Base-by-base conservation (phyloP, 1,140 invertebrate species). In the Wasmannia auropunctata region DNA sequence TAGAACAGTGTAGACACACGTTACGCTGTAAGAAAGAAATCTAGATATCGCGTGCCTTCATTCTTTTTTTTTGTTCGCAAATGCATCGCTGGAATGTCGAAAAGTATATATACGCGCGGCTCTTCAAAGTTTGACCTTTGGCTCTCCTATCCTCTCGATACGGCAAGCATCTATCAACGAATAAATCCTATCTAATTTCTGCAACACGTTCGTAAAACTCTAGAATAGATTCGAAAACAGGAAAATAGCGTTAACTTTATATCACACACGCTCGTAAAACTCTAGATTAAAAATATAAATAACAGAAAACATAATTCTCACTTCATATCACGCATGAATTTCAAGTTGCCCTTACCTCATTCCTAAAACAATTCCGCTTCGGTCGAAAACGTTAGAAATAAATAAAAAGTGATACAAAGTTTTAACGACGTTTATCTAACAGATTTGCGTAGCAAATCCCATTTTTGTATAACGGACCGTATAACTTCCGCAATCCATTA, bases 91-190 rank as follows among this genome's bases (percentile, higher is more conserved):
- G 19, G 28, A 62, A 62, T 62, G 19, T 77, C 22, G 40, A 56
- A 22, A 63, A 34, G 49, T 37, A 40, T 37, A 31, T 14, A n/a
- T n/a, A n/a, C 6, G 22, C 10, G 22, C 14, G n/a, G n/a, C 43
- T 40, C 19, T 22, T 60, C n/a, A 54, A 34, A n/a, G n/a, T 54
- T 72, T 43, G 63, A 67, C 63, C 4, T 51, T n/a, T 58, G 34
- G 31, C 28, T 80, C 14, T 28, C 8, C 54, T 74, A 40, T 65
- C 56, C 19, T 25, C 31, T 88, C 43, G 43, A 60, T 11, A 62
- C 22, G 76, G 10, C 31, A 77, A 88, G 46, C 43, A 37, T 80
- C 62, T 69, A 70, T 60, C 14, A 43, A 76, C 22, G 43, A 85
- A 88, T 16, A 54, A 77, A n/a, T 46, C 51, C 31, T 74, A 74